Percentiles rank a stretch among this genome's conserved stretches.
Conservation (phyloP, 2,888 invertebrate species). For the Dryadula phaetusa region DNA sequence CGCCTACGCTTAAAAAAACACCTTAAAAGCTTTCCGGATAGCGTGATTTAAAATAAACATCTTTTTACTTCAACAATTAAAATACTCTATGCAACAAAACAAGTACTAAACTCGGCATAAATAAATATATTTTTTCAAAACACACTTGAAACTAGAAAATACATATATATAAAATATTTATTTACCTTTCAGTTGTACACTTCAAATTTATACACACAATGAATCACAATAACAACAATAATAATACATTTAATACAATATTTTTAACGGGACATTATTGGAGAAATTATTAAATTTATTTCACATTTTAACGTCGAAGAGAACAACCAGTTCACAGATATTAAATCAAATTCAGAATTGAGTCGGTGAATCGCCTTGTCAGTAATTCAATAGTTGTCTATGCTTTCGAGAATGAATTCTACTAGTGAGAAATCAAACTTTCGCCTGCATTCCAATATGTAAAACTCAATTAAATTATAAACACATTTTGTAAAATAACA, state of each 20-base stretch:
- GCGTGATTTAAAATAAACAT: not conserved
- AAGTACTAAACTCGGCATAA: conserved; percentile 16
- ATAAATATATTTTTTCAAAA: conserved; percentile 42
- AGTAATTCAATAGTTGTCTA: conserved; percentile 27
- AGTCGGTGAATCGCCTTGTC: conserved; percentile 13
- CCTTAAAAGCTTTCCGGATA: conserved; percentile 29
- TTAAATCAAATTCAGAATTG: conserved; percentile 8
- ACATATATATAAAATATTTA: conserved; percentile 15
- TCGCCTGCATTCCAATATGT: not conserved
- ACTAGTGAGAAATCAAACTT: conserved; percentile 3
- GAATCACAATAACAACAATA: conserved; percentile 41
- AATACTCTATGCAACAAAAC: not conserved
- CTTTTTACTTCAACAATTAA: not conserved
- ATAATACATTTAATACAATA: conserved; percentile 55
- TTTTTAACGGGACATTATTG: conserved; percentile 51
- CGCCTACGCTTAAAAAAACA: conserved; percentile 36
- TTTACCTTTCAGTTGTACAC: conserved; percentile 40
- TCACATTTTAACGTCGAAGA: conserved; percentile 55
- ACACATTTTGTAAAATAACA: not conserved
- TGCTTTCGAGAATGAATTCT: conserved; percentile 12
- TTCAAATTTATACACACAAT: conserved; percentile 48
- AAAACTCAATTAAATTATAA: not conserved
- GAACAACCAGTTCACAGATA: conserved; percentile 35
- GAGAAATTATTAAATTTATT: conserved; percentile 55
- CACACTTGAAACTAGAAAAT: conserved; percentile 46